Conservation (phyloP, 2,113 vertebrate species). For the Mastomys natalensis region DNA sequence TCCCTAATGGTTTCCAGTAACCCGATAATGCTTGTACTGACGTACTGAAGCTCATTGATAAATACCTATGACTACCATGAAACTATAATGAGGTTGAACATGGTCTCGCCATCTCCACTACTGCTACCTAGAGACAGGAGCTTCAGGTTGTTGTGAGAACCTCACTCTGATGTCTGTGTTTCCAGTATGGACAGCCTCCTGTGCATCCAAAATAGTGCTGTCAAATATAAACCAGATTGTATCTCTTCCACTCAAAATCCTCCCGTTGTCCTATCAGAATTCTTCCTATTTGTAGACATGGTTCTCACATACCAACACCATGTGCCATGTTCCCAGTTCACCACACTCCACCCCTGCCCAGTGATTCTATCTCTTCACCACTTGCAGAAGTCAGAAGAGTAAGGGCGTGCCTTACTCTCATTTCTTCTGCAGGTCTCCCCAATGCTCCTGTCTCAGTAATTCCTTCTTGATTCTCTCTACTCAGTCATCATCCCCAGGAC, state of each 20-base stretch:
- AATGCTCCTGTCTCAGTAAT: neutral
- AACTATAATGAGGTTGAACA: no score
- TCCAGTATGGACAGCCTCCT: fast-evolving
- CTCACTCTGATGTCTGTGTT: neutral
- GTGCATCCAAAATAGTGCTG: neutral
- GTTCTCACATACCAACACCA: fast-evolving
- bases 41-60: neutral
- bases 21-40: no score
- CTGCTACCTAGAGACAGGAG: neutral
- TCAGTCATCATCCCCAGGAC: neutral
- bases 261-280: neutral
- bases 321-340: neutral
- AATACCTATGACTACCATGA: neutral
- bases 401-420: neutral
- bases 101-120: neutral
- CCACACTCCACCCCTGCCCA: neutral
- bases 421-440: neutral
- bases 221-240: neutral
- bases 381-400: neutral
- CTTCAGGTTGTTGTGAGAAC: neutral
- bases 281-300: neutral
- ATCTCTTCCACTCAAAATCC: neutral
- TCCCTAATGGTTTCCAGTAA: neutral
- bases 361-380: neutral
- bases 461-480: neutral